These are phyloP conservation scores for Sminthurinus signatus DNA, from an alignment of 1,140 invertebrate genomes.

Conservation along the genomic window DNA sequence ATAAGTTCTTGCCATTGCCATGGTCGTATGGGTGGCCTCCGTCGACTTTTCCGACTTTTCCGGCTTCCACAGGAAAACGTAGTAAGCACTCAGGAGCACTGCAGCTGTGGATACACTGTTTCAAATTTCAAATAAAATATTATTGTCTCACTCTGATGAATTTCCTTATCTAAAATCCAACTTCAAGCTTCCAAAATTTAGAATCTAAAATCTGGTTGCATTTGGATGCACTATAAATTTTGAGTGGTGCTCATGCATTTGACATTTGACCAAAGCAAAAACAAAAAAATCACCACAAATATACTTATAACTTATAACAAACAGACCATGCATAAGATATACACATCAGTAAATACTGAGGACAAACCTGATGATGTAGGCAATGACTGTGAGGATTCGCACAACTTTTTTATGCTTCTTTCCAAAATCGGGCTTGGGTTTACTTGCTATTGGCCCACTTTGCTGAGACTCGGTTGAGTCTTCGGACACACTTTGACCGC, in stretches of 20 bases:
- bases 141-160: no score
- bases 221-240: no score
- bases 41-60: not conserved
- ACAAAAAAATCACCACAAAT: no score
- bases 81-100: constrained; percentile 90
- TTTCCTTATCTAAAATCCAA: no score
- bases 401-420: constrained; percentile 80
- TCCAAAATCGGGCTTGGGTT: constrained; percentile 19
- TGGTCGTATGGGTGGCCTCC: not conserved
- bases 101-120: constrained; percentile 89
- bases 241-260: no score
- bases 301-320: no score
- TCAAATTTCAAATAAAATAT: not conserved
- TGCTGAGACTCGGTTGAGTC: not conserved
- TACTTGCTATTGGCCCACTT: constrained; percentile 11
- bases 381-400: constrained; percentile 87
- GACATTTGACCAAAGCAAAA: no score
- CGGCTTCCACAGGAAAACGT: constrained; percentile 86
- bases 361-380: constrained; percentile 60
- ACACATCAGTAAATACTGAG: no score
- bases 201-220: no score
- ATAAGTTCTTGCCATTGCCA: constrained; percentile 3
- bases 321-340: no score
- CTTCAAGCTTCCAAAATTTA: no score
- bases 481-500: not conserved